phyloP scores from a whole-genome alignment of 1,140 invertebrate species.

The Cherax destructor region DNA sequence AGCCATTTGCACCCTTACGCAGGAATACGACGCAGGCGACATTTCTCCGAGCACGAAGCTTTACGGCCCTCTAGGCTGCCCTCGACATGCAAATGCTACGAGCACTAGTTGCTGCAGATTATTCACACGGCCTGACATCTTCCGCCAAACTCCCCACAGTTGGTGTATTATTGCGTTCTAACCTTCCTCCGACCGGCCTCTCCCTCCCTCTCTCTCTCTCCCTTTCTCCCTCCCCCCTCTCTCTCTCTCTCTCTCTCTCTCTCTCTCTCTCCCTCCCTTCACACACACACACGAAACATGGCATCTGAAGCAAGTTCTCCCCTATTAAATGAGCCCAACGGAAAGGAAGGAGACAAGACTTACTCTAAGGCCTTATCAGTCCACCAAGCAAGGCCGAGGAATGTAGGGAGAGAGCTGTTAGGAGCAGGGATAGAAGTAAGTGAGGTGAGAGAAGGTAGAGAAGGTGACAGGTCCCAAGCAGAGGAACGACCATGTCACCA shows the following conservation, averaged over 20 bases:
- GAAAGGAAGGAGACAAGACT: no score
- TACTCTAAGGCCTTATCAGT: no score
- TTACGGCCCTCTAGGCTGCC: slow-evolving; percentile 18
- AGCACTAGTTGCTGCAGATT: slow-evolving; percentile 28
- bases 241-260: not conserved
- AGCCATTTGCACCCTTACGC: slow-evolving; percentile 7
- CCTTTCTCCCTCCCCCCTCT: not conserved
- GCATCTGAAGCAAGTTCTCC: no score
- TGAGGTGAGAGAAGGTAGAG: no score
- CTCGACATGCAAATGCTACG: slow-evolving; percentile 32
- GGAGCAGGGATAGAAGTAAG: no score
- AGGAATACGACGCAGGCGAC: not conserved
- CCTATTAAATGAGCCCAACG: no score
- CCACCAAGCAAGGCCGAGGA: no score
- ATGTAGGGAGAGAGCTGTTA: no score
- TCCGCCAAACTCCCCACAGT: not conserved
- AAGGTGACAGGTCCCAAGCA: no score
- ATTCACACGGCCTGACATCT: slow-evolving; percentile 14
- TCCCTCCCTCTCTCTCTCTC: not conserved
- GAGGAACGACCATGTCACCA: no score
- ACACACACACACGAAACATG: no score
- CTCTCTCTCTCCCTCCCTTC: no score
- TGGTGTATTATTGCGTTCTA: slow-evolving; percentile 1
- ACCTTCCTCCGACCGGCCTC: not conserved
- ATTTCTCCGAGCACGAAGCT: not conserved